Conservation (phyloP, 2,797 vertebrate genomes). For the Anguilla megastoma region DNA sequence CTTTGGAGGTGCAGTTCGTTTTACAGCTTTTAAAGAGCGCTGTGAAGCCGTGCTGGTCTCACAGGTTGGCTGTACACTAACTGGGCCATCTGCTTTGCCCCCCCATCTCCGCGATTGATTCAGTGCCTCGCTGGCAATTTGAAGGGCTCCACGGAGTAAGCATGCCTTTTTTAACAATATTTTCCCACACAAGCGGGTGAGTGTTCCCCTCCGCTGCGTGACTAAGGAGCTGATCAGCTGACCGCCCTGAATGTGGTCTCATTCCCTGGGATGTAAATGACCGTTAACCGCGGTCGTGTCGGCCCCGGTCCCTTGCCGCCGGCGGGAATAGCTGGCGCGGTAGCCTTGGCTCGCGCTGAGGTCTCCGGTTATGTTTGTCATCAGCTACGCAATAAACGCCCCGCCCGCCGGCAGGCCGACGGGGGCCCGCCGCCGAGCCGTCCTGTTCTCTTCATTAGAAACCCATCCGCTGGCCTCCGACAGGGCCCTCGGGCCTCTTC, state of each 20-base stretch:
- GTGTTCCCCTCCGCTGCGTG: neutral
- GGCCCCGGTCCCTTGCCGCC: neutral
- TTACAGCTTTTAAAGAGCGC: neutral
- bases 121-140: neutral
- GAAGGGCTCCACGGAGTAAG: neutral
- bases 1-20: neutral
- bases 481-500: neutral
- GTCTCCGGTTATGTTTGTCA: slow-evolving; percentile 9
- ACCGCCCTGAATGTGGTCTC: neutral
- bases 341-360: neutral
- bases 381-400: neutral
- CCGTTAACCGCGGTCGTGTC: neutral
- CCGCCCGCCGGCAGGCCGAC: neutral
- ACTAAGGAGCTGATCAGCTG: neutral
- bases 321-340: neutral
- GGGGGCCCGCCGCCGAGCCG: neutral
- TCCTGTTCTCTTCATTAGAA: neutral
- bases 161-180: neutral
- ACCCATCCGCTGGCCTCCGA: neutral
- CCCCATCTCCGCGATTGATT: neutral
- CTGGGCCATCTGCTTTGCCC: neutral
- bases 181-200: neutral
- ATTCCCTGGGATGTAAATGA: neutral
- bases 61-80: neutral
- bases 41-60: neutral